Conservation (phyloP, 2,888 invertebrate species). For the Cryptosula pallasiana region DNA sequence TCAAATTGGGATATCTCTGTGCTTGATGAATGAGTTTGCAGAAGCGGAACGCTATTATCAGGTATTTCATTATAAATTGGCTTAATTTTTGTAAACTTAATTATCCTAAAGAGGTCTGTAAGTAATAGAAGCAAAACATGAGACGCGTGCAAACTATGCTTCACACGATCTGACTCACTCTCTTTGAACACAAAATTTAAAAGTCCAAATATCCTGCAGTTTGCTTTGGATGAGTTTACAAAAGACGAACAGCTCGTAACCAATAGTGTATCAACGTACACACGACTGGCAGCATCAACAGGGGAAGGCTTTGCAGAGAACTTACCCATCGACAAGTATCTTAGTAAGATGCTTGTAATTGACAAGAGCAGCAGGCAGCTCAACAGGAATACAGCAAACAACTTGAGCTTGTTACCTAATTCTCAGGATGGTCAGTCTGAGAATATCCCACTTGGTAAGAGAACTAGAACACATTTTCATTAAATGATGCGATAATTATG, state of each 20-base stretch:
- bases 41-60: conserved; percentile 11
- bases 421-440: too few relatives aligned
- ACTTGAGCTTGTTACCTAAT: too few relatives aligned
- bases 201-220: background rate
- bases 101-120: background rate
- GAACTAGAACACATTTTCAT: too few relatives aligned
- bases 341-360: too few relatives aligned
- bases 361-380: too few relatives aligned
- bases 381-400: too few relatives aligned
- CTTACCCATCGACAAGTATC: background rate
- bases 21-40: background rate
- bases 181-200: background rate
- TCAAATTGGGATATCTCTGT: background rate
- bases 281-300: background rate
- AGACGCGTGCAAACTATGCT: too few relatives aligned
- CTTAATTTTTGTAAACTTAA: background rate
- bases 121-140: too few relatives aligned
- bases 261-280: background rate
- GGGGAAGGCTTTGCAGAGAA: background rate
- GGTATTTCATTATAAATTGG: too few relatives aligned
- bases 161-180: too few relatives aligned
- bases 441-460: too few relatives aligned
- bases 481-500: too few relatives aligned
- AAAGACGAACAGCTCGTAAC: background rate
- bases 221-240: background rate